Conservation (phyloP, 2,888 invertebrate genomes). For the Lycophotia porphyrea region DNA sequence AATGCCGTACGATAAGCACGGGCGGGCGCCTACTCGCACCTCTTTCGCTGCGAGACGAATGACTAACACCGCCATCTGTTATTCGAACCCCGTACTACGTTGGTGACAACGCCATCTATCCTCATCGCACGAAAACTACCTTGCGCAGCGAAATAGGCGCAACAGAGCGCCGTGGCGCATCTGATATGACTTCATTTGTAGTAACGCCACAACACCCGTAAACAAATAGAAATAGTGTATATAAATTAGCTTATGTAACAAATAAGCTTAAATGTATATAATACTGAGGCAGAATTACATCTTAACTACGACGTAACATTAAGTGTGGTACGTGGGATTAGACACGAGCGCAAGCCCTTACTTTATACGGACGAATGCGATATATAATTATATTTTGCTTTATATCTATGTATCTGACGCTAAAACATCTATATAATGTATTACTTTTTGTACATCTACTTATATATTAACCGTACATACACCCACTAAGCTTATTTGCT, state of each 20-base stretch:
- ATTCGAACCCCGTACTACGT: constrained; percentile 28
- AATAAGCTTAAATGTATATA: constrained; percentile 90
- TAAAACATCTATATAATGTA: constrained; percentile 91
- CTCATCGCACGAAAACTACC: constrained; percentile 28
- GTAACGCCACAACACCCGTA: constrained; percentile 88
- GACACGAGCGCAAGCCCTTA: constrained; percentile 90
- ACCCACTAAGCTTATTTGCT: constrained; percentile 89
- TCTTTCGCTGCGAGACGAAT: constrained; percentile 70
- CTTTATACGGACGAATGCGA: constrained; percentile 90
- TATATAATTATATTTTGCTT: constrained; percentile 90
- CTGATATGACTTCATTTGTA: constrained; percentile 89
- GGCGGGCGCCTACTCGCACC: constrained; percentile 80
- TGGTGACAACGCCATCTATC: constrained; percentile 64
- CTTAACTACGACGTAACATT: constrained; percentile 90
- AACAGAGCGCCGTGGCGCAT: constrained; percentile 80
- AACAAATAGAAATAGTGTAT: constrained; percentile 89
- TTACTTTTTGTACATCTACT: constrained; percentile 91
- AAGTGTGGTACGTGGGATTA: constrained; percentile 89
- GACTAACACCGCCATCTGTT: constrained; percentile 67
- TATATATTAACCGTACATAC: constrained; percentile 90
- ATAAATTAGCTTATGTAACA: constrained; percentile 90
- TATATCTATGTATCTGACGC: constrained; percentile 90
- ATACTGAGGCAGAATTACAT: constrained; percentile 91
- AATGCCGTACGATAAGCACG: constrained; percentile 87
- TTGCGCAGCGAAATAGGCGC: constrained; percentile 74